phyloP scores from a whole-genome alignment of 2,888 invertebrate species.

The Stenodema calcarata region DNA sequence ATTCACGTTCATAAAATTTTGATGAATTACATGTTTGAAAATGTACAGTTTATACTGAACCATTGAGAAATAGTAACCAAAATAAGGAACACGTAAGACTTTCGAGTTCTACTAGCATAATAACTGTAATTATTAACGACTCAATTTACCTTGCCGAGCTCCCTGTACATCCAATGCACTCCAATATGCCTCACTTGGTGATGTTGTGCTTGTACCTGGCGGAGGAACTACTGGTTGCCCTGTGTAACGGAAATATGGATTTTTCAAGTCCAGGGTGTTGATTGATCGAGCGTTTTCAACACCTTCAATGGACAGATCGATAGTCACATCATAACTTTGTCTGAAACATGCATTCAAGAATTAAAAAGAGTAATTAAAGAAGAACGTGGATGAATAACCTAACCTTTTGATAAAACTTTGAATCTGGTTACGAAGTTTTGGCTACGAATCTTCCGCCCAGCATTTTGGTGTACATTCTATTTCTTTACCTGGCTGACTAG shows the following conservation, averaged over 20 bases:
- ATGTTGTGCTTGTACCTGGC: conserved; percentile 86
- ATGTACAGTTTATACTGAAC: too few relatives aligned
- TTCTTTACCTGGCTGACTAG: too few relatives aligned
- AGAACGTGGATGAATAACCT: not conserved
- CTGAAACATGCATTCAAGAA: conserved; percentile 61
- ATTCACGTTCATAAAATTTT: too few relatives aligned
- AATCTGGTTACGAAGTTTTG: too few relatives aligned
- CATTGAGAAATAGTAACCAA: too few relatives aligned
- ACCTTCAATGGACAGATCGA: conserved; percentile 89
- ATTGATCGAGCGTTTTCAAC: conserved; percentile 79
- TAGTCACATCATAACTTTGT: conserved; percentile 98
- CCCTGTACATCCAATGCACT: conserved; percentile 81
- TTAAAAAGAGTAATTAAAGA: not conserved
- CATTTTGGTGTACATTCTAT: too few relatives aligned
- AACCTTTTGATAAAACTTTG: too few relatives aligned
- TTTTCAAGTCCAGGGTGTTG: conserved; percentile 95
- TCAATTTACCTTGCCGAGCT: conserved; percentile 61
- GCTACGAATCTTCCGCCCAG: too few relatives aligned
- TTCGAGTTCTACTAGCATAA: too few relatives aligned
- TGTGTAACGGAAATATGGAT: conserved; percentile 97
- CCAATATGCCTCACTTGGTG: conserved; percentile 95
- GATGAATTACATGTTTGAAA: too few relatives aligned
- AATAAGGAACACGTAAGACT: too few relatives aligned
- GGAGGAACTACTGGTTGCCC: conserved; percentile 92
- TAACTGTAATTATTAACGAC: too few relatives aligned